Evolutionary conservation across 2,888 invertebrate species (phyloP), one percentile per base, ranked within the genome.

Genomic region (Eucera pruinosa): DNA sequence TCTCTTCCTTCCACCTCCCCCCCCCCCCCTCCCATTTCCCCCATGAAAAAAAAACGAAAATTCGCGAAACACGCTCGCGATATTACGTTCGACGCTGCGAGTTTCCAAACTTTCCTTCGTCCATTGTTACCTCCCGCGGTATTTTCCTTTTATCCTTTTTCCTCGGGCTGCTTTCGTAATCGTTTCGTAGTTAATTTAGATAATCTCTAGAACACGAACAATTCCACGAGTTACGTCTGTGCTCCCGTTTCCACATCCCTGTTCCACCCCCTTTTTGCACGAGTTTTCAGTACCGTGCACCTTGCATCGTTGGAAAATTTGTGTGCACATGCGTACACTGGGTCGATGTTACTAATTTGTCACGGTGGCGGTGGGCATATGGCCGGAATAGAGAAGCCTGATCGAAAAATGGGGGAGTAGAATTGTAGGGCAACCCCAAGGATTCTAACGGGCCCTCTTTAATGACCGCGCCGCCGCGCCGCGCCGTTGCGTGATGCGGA

Each of bases 281-380:
- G 41, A 60, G 15, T 41, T 23, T 13, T 33, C 15, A 0, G 25
- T 39, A 1, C 6, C 18, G 48, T 45, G 50, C 50, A 69, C 57
- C 62, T 74, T 73, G 55, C 55, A 15, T 0, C 27, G 15, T 7
- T 43, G 2, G 30, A 33, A 36, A 57, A 57, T 48, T 13, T 25
- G 39, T 18, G 41, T 20, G 54, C 18, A 30, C 36, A 7, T 33
- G n/a, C n/a, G 52, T 33, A 13, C 18, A 23, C 30, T 11, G 13
- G 6, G 20, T 11, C 30, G 27, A 33, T 13, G 80, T 86, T 79
- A 78, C 54, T 70, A 78, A 82, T 81, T 80, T 72, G 78, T 41
- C 73, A 72, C 64, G 65, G 62, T 78, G 78, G 80, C 70, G 61
- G 66, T 72, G 50, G 73, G 80, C 80, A 79, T 83, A 82, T 81